Evolutionary conservation across 2,888 invertebrate species (phyloP).

Genomic region (Dryomyza anilis): DNA sequence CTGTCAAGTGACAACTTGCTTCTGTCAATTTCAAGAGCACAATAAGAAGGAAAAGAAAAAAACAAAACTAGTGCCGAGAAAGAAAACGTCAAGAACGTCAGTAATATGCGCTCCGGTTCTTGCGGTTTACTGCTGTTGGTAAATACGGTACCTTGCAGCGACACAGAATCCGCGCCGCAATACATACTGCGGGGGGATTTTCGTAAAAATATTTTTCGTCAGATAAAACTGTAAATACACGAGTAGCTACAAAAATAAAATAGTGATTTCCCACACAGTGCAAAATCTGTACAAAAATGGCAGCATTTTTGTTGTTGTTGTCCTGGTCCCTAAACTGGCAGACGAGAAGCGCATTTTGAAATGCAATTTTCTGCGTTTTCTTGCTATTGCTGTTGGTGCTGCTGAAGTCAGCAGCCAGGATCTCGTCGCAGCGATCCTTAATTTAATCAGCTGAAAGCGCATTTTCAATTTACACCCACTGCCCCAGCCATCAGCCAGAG

Average conservation of each 20-base stretch:
- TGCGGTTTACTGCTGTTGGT: background rate
- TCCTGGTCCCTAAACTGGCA: no score
- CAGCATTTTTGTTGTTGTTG: no score
- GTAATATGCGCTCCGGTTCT: no score
- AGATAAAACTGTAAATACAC: no score
- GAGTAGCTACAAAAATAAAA: no score
- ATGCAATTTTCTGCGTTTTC: slow-evolving; percentile 11
- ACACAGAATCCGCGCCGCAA: no score
- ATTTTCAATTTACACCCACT: slow-evolving; percentile 35
- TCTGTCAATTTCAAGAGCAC: slow-evolving; percentile 17
- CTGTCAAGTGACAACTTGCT: slow-evolving; percentile 12
- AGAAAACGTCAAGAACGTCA: no score
- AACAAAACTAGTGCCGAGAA: background rate
- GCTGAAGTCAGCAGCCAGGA: background rate
- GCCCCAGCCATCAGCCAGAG: slow-evolving; percentile 24
- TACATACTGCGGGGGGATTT: no score
- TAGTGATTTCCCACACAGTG: no score
- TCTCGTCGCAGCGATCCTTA: slow-evolving; percentile 22
- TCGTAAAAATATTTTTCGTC: no score
- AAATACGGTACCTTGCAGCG: no score
- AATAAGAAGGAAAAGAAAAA: background rate
- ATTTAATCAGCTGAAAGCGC: slow-evolving; percentile 44
- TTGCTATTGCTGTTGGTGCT: background rate
- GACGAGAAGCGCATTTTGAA: background rate
- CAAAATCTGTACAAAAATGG: no score